Conservation (phyloP, 2,113 vertebrate genomes). For the human region GRCh38 chr6:117302501-117303000, state of each 20-base stretch:
- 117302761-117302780: background rate
- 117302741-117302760: background rate
- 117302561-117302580: background rate
- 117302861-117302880: background rate
- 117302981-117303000: background rate
- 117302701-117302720: background rate
- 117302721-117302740: background rate
- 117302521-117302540: background rate
- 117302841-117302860: background rate
- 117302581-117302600: fast-evolving
- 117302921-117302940: background rate
- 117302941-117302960: background rate
- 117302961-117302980: background rate
- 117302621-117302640: background rate
- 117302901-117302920: background rate
- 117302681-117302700: background rate
- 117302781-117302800: background rate
- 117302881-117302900: background rate
- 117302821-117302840: background rate
- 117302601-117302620: background rate
- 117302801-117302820: background rate
- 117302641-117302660: background rate
- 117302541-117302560: background rate
- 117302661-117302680: background rate
- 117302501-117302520: background rate